Base-by-base conservation (phyloP, 2,113 vertebrate species). In the Osmerus eperlanus region DNA sequence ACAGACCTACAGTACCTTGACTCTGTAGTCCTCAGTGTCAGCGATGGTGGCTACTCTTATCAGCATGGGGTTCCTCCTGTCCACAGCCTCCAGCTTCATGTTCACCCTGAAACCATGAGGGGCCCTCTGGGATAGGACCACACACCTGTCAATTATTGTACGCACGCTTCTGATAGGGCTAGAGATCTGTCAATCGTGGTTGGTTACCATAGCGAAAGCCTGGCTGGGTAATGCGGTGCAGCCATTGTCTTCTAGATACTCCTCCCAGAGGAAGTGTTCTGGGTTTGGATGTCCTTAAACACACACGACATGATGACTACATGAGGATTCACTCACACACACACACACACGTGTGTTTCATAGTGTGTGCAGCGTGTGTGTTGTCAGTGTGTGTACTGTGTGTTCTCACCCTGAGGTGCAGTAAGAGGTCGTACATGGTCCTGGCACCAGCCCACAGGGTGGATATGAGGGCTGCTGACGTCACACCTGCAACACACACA, bases 401-500 rank as follows among this genome's bases (percentile, higher is more conserved):
- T 73, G 11, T 58, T 86, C 89, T 60, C 91, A 96, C 95, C 94
- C 87, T 94, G 94, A 78, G 95, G 95, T 55, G 93, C 88, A 28
- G 93, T 95, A 81, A 96, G 87, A 68, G 91, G 91, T 78, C 89
- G 88, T 75, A 90, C 91, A 41, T 91, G 90, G 68, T 94, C 92
- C 79, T 95, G 91, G 89, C 94, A 95, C 89, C 94, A 95, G 73
- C 94, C 95, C 1, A 96, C 92, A 52, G 94, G 95, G 84, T 90
- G 93, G 68, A 96, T 94, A 75, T 93, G 93, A 0, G 94, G 94
- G 87, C 94, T 96, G 91, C 91, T 94, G 14, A 93, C 91, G 86
- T 96, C 93, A 88, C 95, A 96, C 95, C 95, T 96, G 86, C 8
- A 32, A n/a, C 32, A 47, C 64, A 47, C 64, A 66, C 64, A 65